A percentile compares a stretch with the other conserved stretches of the same genome.
These are phyloP conservation scores for Zoanthus solanderi DNA, from an alignment of 92 coral and sea anemone genomes.

Conservation along the genomic window DNA sequence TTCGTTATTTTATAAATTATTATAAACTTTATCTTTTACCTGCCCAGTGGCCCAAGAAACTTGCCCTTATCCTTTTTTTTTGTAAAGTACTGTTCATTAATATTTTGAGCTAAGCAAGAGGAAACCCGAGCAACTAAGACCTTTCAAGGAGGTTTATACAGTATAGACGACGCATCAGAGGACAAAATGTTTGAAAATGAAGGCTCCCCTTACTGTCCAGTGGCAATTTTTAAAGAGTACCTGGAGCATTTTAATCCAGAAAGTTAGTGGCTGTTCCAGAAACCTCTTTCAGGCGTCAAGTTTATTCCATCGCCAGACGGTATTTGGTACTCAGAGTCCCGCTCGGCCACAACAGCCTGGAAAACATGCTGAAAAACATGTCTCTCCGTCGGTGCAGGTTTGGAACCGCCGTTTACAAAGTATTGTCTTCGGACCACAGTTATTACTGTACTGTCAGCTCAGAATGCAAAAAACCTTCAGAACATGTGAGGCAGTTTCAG, in stretches of 20 bases:
- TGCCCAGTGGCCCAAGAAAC: too few species aligned
- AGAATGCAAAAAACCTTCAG: not conserved
- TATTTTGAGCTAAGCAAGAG: not conserved
- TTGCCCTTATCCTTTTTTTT: too few species aligned
- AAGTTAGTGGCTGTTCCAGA: conserved; percentile 39
- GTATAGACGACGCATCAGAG: conserved; percentile 48
- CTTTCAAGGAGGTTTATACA: conserved; percentile 35
- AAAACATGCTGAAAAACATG: conserved; percentile 7
- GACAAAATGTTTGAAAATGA: conserved; percentile 37
- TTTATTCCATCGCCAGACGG: conserved; percentile 36
- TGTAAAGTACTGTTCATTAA: too few species aligned
- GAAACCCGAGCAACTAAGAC: not conserved
- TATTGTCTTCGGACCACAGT: not conserved
- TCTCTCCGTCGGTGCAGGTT: not conserved
- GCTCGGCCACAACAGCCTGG: conserved; percentile 1
- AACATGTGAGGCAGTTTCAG: not conserved
- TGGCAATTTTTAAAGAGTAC: conserved; percentile 44
- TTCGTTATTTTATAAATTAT: too few species aligned
- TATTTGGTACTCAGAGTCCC: conserved; percentile 28
- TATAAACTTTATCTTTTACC: too few species aligned
- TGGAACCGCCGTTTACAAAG: not conserved
- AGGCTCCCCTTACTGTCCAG: conserved; percentile 43
- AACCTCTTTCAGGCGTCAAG: conserved; percentile 39
- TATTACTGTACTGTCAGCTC: not conserved
- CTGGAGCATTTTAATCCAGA: conserved; percentile 52